Evolutionary conservation across 2,888 invertebrate species (phyloP), one percentile per base, ranked within the genome.

Genomic region (Agonum fuliginosum): DNA sequence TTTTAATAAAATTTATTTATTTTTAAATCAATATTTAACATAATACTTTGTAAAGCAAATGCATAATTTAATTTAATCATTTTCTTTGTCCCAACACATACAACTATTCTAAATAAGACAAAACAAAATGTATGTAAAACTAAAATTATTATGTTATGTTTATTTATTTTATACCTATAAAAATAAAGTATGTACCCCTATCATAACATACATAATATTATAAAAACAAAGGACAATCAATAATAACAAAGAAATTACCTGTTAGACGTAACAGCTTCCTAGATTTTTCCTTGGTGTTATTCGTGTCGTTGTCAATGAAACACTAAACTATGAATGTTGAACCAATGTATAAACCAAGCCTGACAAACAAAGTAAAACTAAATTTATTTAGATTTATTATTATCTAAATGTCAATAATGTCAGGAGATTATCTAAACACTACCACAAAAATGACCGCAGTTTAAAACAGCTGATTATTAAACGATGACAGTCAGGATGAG

Each of bases 181-280:
- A 10, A 43, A 12, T n/a, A 43, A 43, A n/a, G n/a, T n/a, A n/a
- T n/a, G n/a, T n/a, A n/a, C n/a, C n/a, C n/a, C n/a, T n/a, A n/a
- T n/a, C n/a, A n/a, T n/a, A n/a, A n/a, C n/a, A n/a, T 14, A 12
- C 12, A 12, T 43, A 12, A 5, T 8, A 43, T 43, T 14, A 10
- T 14, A 12, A 43, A 48, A n/a, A 62, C 27, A 12, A 62, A 30
- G 17, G 12, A 30, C 19, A 34, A 62, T 34, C 14, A 30, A 30
- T 30, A 62, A 17, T 10, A 58, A 58, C 54, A 54, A 62, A 62
- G 58, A 17, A 34, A 30, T 62, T 62, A 62, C 58, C 58, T 62
- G 8, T 62, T 30, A 14, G 5, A n/a, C n/a, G n/a, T n/a, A n/a
- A n/a, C n/a, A 6, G 34, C 8, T 62, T 30, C 2, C 30, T 48